phyloP scores from a whole-genome alignment of 92 coral and sea anemone genomes.

The Chrysogorgia sp. region DNA sequence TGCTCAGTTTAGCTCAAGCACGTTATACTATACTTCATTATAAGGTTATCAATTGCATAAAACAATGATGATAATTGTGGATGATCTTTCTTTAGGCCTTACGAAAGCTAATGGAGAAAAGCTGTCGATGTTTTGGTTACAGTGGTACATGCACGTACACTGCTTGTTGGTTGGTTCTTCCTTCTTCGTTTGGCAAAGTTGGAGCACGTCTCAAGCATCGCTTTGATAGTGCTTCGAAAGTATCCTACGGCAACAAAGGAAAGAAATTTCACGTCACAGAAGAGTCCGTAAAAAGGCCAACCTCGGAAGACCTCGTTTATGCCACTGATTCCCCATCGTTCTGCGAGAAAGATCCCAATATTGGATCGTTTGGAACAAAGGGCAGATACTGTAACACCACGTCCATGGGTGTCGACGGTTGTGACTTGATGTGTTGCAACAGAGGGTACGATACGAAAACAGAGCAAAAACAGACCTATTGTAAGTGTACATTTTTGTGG shows the following conservation, averaged over 20 bases:
- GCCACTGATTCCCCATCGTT: slow-evolving; percentile 83
- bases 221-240: slow-evolving; percentile 96
- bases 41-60: neutral
- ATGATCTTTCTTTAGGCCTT: slow-evolving; percentile 73
- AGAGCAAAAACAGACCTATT: slow-evolving; percentile 67
- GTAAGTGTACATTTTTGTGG: slow-evolving; percentile 84
- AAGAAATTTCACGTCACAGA: slow-evolving; percentile 76
- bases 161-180: slow-evolving; percentile 86
- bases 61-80: neutral
- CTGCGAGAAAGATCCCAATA: slow-evolving; percentile 72
- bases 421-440: slow-evolving; percentile 88
- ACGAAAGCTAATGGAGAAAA: slow-evolving; percentile 74
- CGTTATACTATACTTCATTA: too few species aligned
- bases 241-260: slow-evolving; percentile 64
- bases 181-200: slow-evolving; percentile 71
- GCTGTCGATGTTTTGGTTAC: slow-evolving; percentile 91
- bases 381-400: slow-evolving; percentile 91
- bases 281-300: slow-evolving; percentile 70
- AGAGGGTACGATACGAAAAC: slow-evolving; percentile 76
- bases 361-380: slow-evolving; percentile 88
- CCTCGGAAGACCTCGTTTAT: slow-evolving; percentile 81
- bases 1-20: too few species aligned
- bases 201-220: slow-evolving; percentile 80
- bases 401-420: slow-evolving; percentile 91
- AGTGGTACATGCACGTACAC: slow-evolving; percentile 89